Conservation (phyloP, 2,113 vertebrate genomes). For the Speoplatyrhinus poulsoni region DNA sequence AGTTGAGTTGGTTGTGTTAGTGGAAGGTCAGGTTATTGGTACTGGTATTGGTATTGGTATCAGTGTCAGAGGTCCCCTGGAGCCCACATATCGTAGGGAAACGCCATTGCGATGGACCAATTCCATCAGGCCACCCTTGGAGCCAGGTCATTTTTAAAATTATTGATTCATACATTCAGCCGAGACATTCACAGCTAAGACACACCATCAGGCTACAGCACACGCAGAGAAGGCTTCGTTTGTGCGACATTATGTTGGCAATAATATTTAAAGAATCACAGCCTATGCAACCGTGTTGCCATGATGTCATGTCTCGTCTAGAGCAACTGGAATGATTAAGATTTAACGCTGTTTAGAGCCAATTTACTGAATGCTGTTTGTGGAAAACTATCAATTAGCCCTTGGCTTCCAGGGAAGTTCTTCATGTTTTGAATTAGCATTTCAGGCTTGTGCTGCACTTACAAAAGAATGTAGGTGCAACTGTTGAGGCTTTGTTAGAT, state of each 20-base stretch:
- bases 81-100: slow-evolving; percentile 16
- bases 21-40: slow-evolving; percentile 36
- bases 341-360: slow-evolving; percentile 57
- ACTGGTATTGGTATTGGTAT: slow-evolving; percentile 45
- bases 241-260: slow-evolving; percentile 66
- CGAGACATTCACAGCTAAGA: slow-evolving; percentile 40
- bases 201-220: slow-evolving; percentile 57
- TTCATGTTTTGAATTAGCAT: slow-evolving; percentile 46
- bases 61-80: slow-evolving; percentile 37
- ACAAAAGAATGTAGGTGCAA: slow-evolving; percentile 37
- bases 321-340: slow-evolving; percentile 60
- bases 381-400: slow-evolving; percentile 71
- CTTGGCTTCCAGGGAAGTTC: slow-evolving; percentile 45
- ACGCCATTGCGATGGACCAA: slow-evolving; percentile 35
- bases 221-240: slow-evolving; percentile 57
- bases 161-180: not conserved
- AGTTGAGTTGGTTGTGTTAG: slow-evolving; percentile 65
- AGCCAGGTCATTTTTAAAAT: not conserved
- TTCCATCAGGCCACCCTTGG: slow-evolving; percentile 8
- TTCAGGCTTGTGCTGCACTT: slow-evolving; percentile 35
- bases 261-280: slow-evolving; percentile 21
- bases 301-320: slow-evolving; percentile 76
- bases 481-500: slow-evolving; percentile 37
- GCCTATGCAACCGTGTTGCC: slow-evolving; percentile 66
- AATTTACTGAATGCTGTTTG: slow-evolving; percentile 60